Evolutionary conservation across 2,888 invertebrate species (phyloP), one percentile per base, ranked within the genome.

Genomic region (Therioaphis trifolii): DNA sequence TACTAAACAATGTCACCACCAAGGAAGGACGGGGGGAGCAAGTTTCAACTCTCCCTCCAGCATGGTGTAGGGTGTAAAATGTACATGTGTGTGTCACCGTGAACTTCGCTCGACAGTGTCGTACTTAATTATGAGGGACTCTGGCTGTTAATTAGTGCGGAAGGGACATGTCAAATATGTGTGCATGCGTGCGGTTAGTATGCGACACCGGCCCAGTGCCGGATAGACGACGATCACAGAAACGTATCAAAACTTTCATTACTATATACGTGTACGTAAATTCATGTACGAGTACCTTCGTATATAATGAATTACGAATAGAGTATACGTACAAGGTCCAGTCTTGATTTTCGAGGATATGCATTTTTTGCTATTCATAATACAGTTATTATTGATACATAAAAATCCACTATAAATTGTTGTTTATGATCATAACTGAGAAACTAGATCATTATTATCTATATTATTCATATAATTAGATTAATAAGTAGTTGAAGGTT

Each of bases 81-180:
- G 55, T 21, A 5, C 5, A 27, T 4, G 27, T 4, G 49, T 14
- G 2, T 27, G 49, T 29, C 49, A 24, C 63, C 12, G 71, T 24
- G 55, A 71, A 80, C 71, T 71, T 79, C 43, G 55, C 79, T 79
- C 27, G 27, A 58, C 55, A 43, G 52, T 55, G 76, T 76, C 46
- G 46, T 14, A 49, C 66, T 68, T 66, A 78, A 78, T 78, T 68
- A 52, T 35, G 49, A 63, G 49, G 49, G 63, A 52, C 77, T 66
- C 35, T 0, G 24, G 63, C 52, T 78, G 77, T 78, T 77, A 78
- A 78, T 78, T 78, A 78, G 52, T 18, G 52, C 40, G 35, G 52
- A 78, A 78, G 52, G 66, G 77, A 68, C 66, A 78, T 68, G 77
- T 78, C 77, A 78, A 78, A 78, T 24, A 43, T 63, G 27, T 12